A percentile compares a stretch with the other conserved stretches of the same genome.
Evolutionary conservation across 1,140 invertebrate species (phyloP).

Genomic region (Steinernema feltiae): DNA sequence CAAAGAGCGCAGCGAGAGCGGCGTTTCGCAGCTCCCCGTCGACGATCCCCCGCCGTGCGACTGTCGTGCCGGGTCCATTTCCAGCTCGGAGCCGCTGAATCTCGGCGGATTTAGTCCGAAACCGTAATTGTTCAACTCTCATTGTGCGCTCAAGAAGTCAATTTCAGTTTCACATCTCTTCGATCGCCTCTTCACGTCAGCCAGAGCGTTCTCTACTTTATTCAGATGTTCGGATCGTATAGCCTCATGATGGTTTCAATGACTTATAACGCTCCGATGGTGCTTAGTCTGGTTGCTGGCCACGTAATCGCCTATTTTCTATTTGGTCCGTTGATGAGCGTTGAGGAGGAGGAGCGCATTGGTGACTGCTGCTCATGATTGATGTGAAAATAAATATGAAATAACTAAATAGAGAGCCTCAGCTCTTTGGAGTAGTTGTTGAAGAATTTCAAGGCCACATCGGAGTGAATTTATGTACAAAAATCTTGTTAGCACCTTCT

Average conservation of each 20-base stretch:
- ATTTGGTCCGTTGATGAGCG: constrained; percentile 24
- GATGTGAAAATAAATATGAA: no score
- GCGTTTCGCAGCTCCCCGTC: not conserved
- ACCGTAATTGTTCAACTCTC: not conserved
- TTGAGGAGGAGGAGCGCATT: constrained; percentile 2
- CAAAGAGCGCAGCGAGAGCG: not conserved
- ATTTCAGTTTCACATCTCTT: constrained; percentile 19
- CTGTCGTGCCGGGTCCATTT: not conserved
- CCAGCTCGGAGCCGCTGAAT: not conserved
- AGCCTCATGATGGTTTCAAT: constrained; percentile 34
- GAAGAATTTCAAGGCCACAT: no score
- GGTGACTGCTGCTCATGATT: constrained; percentile 29
- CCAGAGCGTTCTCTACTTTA: constrained; percentile 24
- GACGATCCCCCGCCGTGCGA: not conserved
- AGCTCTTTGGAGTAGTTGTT: no score
- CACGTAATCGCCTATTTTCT: constrained; percentile 31
- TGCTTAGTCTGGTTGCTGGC: constrained; percentile 23
- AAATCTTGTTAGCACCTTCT: no score
- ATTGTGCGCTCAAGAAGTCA: not conserved
- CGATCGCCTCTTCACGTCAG: not conserved
- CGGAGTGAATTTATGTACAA: no score
- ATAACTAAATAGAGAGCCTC: no score
- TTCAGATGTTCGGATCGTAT: constrained; percentile 34
- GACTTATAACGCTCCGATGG: constrained; percentile 36
- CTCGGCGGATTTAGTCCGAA: not conserved